A percentile compares a stretch with the other conserved stretches of the same genome.
Conservation (phyloP, 2,888 invertebrate genomes). For the Hedychridium roseum region DNA sequence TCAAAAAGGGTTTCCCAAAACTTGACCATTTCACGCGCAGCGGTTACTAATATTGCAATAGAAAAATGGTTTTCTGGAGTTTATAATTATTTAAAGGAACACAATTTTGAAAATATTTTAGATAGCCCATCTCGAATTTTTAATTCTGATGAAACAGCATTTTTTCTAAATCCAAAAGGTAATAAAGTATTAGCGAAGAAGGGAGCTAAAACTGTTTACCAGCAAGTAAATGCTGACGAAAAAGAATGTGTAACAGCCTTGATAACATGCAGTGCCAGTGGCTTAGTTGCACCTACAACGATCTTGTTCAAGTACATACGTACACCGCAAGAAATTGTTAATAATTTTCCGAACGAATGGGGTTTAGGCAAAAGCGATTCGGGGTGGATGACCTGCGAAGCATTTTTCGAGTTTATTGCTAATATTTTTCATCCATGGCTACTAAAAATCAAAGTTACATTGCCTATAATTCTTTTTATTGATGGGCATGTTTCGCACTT, state of each 20-base stretch:
- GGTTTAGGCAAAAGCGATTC: too few relatives aligned
- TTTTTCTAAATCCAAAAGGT: conserved; percentile 53
- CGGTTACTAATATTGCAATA: conserved; percentile 43
- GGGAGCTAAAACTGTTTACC: conserved; percentile 31
- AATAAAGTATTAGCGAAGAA: conserved; percentile 47
- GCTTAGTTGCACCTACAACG: conserved; percentile 1
- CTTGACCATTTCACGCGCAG: conserved; percentile 37
- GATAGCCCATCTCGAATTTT: conserved; percentile 42
- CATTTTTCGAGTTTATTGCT: too few relatives aligned
- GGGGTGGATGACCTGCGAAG: too few relatives aligned
- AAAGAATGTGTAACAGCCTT: conserved; percentile 24
- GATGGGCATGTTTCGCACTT: too few relatives aligned
- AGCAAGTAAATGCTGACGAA: conserved; percentile 6
- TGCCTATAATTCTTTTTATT: too few relatives aligned
- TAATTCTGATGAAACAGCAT: conserved; percentile 56
- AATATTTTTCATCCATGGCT: too few relatives aligned
- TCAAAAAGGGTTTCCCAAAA: conserved; percentile 42
- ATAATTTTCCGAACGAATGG: too few relatives aligned
- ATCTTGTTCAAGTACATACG: conserved; percentile 7
- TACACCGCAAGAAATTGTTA: too few relatives aligned
- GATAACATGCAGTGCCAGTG: conserved; percentile 13
- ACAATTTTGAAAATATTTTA: conserved; percentile 24
- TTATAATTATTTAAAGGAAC: conserved; percentile 4
- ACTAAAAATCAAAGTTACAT: too few relatives aligned
- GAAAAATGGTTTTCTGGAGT: conserved; percentile 32